Conservation (phyloP, 2,888 invertebrate genomes). For the Ypsolopha scabrella region DNA sequence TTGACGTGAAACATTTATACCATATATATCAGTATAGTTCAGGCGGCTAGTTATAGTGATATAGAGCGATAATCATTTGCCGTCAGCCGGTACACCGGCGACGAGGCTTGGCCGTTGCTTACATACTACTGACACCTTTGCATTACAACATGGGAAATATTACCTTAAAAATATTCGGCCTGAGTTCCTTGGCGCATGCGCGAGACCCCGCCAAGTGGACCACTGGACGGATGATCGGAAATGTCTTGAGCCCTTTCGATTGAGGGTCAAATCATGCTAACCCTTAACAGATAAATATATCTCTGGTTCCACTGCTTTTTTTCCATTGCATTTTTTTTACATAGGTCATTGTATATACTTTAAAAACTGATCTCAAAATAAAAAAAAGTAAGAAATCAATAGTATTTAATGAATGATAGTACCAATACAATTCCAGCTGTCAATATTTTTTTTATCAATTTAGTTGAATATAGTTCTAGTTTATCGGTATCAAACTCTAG, state of each 20-base stretch:
- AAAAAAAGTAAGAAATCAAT: no score
- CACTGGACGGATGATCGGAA: constrained; percentile 34
- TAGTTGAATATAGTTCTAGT: no score
- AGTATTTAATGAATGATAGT: no score
- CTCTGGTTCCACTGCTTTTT: no score
- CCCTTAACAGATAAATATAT: no score
- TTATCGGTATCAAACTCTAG: not conserved
- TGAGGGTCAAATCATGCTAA: constrained; percentile 15
- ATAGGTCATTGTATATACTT: no score
- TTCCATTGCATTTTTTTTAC: no score
- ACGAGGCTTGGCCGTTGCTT: constrained; percentile 26
- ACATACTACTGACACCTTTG: constrained; percentile 45
- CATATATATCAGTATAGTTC: constrained; percentile 26
- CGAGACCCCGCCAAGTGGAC: constrained; percentile 45
- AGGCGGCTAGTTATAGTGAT: constrained; percentile 20
- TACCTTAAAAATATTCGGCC: constrained; percentile 29
- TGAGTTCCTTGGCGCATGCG: constrained; percentile 45
- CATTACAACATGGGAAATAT: constrained; percentile 33
- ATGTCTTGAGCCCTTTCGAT: constrained; percentile 15
- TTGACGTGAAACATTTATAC: constrained; percentile 39
- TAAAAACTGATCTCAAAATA: no score
- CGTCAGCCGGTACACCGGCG: constrained; percentile 50
- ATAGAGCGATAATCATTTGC: constrained; percentile 26
- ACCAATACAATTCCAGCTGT: no score
- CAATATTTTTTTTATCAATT: no score